Percentiles rank a stretch among this genome's conserved stretches.
Evolutionary conservation across 1,140 invertebrate species (phyloP).

Genomic region (Pomacea maculata): DNA sequence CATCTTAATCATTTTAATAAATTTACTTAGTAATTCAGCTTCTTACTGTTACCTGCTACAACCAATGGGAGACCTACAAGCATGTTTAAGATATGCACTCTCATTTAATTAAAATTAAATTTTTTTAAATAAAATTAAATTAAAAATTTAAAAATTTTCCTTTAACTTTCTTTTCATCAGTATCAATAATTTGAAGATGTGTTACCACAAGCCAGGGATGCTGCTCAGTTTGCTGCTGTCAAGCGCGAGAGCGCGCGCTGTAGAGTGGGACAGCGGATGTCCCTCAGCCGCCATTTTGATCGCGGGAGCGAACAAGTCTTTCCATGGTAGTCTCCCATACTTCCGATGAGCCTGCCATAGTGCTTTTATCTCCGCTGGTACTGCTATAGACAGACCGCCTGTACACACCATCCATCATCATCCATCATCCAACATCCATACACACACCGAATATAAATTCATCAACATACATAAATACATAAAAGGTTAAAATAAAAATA

Average conservation of each 20-base stretch:
- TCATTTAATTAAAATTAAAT: too few species aligned
- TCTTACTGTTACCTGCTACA: too few species aligned
- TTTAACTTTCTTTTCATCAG: too few species aligned
- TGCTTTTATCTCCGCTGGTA: slow-evolving; percentile 90
- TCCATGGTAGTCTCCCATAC: slow-evolving; percentile 77
- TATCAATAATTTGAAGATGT: too few species aligned
- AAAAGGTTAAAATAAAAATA: too few species aligned
- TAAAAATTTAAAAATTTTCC: too few species aligned
- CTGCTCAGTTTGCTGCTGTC: background rate
- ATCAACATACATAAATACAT: too few species aligned
- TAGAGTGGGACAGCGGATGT: slow-evolving; percentile 43
- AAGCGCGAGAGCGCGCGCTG: slow-evolving; percentile 28
- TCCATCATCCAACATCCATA: background rate
- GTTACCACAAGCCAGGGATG: slow-evolving; percentile 30
- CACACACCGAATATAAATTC: background rate
- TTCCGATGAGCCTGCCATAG: slow-evolving; percentile 82
- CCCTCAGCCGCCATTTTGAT: slow-evolving; percentile 62
- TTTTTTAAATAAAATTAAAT: too few species aligned
- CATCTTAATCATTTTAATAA: too few species aligned
- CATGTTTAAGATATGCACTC: too few species aligned
- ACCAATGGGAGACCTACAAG: too few species aligned
- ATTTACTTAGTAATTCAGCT: too few species aligned
- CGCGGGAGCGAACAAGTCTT: slow-evolving; percentile 79
- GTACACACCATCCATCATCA: slow-evolving; percentile 1
- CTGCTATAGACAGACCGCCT: slow-evolving; percentile 82